A percentile compares a stretch with the other conserved stretches of the same genome.
Conservation (phyloP, 2,797 vertebrate genomes). For the Cottoperca gobio region DNA sequence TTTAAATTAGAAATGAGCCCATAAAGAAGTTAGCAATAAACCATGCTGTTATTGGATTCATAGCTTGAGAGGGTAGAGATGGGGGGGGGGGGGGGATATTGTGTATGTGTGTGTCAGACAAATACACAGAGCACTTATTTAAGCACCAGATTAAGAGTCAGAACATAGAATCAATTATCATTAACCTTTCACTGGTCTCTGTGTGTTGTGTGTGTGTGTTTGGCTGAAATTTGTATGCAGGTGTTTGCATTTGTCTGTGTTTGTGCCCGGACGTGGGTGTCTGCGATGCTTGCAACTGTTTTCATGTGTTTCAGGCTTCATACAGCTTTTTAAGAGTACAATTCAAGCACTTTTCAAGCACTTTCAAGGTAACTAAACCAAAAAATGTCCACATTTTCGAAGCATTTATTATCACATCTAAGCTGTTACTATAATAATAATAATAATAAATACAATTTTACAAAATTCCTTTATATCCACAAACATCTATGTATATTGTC, state of each 20-base stretch:
- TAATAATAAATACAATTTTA: too few relatives aligned
- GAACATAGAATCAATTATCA: conserved; percentile 42
- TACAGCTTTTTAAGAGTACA: too few relatives aligned
- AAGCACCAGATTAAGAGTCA: conserved; percentile 41
- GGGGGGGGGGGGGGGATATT: conserved; percentile 3
- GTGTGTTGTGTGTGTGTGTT: conserved; percentile 10
- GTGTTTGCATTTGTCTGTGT: neutral
- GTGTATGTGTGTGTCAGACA: neutral
- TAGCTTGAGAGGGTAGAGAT: conserved; percentile 30
- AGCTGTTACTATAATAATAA: too few relatives aligned
- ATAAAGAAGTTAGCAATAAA: conserved; percentile 54
- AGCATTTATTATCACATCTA: too few relatives aligned
- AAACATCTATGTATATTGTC: too few relatives aligned
- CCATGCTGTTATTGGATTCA: conserved; percentile 50
- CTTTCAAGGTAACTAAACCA: too few relatives aligned
- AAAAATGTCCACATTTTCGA: too few relatives aligned
- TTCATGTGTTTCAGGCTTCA: neutral
- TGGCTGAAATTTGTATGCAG: neutral
- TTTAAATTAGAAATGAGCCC: conserved; percentile 47
- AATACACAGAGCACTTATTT: conserved; percentile 24
- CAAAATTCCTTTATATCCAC: too few relatives aligned
- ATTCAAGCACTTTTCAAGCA: too few relatives aligned
- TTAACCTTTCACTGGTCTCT: conserved; percentile 23
- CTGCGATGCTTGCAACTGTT: neutral
- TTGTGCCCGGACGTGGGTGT: neutral